Evolutionary conservation across 2,888 invertebrate genomes (phyloP).

Genomic region (Apoda limacodes): DNA sequence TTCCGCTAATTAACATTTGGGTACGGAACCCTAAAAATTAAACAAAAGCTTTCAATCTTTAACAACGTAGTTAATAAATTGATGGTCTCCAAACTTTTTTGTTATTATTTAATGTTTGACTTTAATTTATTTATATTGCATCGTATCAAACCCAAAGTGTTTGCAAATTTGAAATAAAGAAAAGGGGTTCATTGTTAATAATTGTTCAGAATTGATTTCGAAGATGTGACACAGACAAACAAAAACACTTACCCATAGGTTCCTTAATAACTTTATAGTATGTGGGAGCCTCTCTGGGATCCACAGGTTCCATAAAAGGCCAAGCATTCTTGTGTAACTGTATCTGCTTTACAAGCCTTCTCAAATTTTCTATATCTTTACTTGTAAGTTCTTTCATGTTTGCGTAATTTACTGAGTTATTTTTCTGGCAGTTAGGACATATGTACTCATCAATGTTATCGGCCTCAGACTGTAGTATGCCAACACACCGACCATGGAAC

Average conservation of each 20-base stretch:
- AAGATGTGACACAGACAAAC: too few species aligned
- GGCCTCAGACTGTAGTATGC: constrained; percentile 92
- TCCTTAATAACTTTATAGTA: constrained; percentile 96
- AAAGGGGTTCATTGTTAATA: too few species aligned
- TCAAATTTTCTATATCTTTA: constrained; percentile 85
- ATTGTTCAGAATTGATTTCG: too few species aligned
- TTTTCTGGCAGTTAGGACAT: constrained; percentile 95
- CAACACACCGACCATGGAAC: constrained; percentile 98
- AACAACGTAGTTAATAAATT: too few species aligned
- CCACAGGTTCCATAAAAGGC: constrained; percentile 98
- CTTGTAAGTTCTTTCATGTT: constrained; percentile 87
- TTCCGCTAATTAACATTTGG: too few species aligned
- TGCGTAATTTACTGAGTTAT: constrained; percentile 88
- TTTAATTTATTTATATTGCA: too few species aligned
- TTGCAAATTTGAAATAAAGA: too few species aligned
- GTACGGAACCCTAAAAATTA: too few species aligned
- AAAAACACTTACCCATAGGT: constrained; percentile 85
- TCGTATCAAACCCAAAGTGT: too few species aligned
- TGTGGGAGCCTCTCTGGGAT: constrained; percentile 95
- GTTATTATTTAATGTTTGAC: too few species aligned
- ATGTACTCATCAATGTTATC: constrained; percentile 96
- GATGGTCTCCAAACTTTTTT: too few species aligned
- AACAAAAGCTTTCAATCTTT: too few species aligned
- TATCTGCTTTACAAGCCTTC: constrained; percentile 89
- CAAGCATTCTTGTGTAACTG: constrained; percentile 95